Evolutionary conservation across 1,140 invertebrate genomes (phyloP).

Genomic region (Marisa cornuarietis): DNA sequence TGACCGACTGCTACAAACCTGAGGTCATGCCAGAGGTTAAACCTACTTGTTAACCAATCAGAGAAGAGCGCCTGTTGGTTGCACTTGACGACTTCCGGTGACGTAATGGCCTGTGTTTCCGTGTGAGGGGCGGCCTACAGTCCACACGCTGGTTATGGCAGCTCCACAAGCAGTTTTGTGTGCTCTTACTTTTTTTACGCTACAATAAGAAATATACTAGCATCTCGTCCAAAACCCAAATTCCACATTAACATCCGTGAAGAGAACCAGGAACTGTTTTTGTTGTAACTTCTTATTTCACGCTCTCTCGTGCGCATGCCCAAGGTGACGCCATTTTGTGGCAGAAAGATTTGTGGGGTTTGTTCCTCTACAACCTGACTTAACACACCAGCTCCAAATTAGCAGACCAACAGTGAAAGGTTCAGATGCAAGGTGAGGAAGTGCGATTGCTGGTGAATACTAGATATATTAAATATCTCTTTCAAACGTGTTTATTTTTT

Average conservation of each 20-base stretch:
- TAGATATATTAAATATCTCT: neutral
- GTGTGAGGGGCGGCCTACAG: neutral
- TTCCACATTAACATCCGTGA: neutral
- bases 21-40: too few species aligned
- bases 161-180: neutral
- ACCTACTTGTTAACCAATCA: constrained; percentile 30
- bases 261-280: constrained; percentile 25
- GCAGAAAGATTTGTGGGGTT: constrained; percentile 18
- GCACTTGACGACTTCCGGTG: constrained; percentile 36
- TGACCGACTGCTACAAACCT: neutral
- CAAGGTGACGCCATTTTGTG: constrained; percentile 38
- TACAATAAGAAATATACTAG: neutral
- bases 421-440: neutral
- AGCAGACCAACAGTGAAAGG: neutral
- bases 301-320: constrained; percentile 38
- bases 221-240: neutral
- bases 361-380: constrained; percentile 13
- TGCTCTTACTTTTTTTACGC: neutral
- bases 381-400: constrained; percentile 21
- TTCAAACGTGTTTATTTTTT: neutral
- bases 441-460: neutral
- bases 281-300: constrained; percentile 17
- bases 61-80: constrained; percentile 16
- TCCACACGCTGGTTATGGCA: neutral
- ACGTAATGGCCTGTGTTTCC: constrained; percentile 40